phyloP scores from a whole-genome alignment of 1,140 invertebrate genomes.

The Bombus superbus region DNA sequence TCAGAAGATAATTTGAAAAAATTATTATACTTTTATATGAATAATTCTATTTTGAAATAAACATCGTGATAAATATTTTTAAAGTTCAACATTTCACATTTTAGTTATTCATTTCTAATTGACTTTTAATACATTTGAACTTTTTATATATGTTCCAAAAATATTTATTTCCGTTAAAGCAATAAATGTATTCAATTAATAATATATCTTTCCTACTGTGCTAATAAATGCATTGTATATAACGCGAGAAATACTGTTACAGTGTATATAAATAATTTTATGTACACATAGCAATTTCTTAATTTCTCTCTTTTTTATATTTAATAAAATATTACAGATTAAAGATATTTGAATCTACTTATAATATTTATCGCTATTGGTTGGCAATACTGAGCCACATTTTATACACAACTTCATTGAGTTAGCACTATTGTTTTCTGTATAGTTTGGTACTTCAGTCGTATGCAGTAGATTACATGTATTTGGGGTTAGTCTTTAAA shows the following conservation, averaged over 20 bases:
- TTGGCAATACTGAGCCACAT: background rate
- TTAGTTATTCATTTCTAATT: background rate
- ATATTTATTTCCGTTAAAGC: background rate
- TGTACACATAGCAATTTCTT: background rate
- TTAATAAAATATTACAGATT: background rate
- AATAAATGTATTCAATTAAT: background rate
- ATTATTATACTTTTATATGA: background rate
- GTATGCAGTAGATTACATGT: background rate
- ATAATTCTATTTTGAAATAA: background rate
- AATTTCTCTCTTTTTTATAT: background rate
- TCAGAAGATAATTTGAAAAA: background rate
- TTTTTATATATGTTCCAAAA: background rate
- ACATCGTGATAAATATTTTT: background rate
- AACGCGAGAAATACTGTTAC: background rate
- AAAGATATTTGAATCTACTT: background rate
- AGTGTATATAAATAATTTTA: background rate
- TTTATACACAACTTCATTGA: background rate
- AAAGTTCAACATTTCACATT: background rate
- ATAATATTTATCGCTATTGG: background rate
- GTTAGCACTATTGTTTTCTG: conserved; percentile 1
- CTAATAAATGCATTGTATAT: background rate
- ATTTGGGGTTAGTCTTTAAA: conserved; percentile 5
- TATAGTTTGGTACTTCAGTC: conserved; percentile 3
- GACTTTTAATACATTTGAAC: background rate
- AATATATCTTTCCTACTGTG: no score